These are phyloP conservation scores for Cepaea hortensis DNA, from an alignment of 2,888 invertebrate species.

Conservation along the genomic window DNA sequence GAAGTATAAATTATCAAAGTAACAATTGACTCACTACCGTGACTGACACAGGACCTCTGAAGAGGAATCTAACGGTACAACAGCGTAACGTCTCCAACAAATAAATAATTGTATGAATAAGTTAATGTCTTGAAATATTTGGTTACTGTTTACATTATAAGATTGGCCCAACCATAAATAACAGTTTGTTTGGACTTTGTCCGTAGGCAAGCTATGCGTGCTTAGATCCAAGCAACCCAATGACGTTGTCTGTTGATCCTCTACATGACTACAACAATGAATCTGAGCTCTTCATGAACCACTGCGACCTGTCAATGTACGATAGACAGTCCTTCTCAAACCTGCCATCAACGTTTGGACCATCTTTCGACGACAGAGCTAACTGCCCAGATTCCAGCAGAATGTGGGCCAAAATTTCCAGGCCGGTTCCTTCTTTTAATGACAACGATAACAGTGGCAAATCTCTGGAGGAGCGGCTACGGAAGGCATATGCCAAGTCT, in stretches of 20 bases:
- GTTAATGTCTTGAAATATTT: neutral
- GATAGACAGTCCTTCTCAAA: slow-evolving; percentile 25
- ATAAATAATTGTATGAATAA: no score
- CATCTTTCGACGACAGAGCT: slow-evolving; percentile 3
- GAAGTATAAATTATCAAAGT: no score
- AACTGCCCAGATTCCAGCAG: slow-evolving; percentile 15
- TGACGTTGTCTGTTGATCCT: slow-evolving; percentile 41
- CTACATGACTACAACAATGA: slow-evolving; percentile 29
- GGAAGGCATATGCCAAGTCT: slow-evolving; percentile 36
- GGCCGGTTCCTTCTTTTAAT: neutral
- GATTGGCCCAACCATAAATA: neutral
- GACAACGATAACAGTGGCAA: slow-evolving; percentile 3
- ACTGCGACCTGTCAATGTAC: slow-evolving; percentile 15
- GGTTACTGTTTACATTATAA: neutral
- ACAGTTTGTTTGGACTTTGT: neutral
- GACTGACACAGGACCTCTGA: no score
- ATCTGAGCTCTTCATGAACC: slow-evolving; percentile 1
- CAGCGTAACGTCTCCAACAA: no score
- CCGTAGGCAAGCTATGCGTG: slow-evolving; percentile 47
- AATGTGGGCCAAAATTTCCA: slow-evolving; percentile 12
- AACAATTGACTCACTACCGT: no score
- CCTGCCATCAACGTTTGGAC: slow-evolving; percentile 11
- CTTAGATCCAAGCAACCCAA: slow-evolving; percentile 42
- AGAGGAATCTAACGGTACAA: no score
- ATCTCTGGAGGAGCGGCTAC: slow-evolving; percentile 32